phyloP scores from a whole-genome alignment of 53 echinoderm and acorn worm species.

The Hippasteria phrygiana region DNA sequence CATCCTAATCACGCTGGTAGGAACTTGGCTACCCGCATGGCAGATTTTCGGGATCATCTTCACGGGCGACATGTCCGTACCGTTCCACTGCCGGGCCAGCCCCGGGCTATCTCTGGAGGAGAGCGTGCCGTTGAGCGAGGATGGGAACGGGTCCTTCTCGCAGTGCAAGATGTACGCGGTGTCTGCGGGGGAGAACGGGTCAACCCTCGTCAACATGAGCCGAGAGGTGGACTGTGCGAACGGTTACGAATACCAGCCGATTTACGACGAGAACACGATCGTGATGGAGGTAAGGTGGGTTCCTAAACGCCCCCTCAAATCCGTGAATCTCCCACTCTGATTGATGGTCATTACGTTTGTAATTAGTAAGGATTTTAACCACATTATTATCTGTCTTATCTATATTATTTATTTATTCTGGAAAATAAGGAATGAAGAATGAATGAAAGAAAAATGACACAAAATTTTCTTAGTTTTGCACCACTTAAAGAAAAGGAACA shows the following conservation, averaged over 20 bases:
- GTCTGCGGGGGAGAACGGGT: slow-evolving; percentile 34
- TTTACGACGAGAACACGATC: slow-evolving; percentile 76
- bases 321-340: not conserved
- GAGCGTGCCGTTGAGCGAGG: slow-evolving; percentile 29
- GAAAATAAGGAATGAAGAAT: no score
- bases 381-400: no score
- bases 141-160: not conserved
- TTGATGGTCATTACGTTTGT: not conserved
- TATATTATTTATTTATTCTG: no score
- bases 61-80: slow-evolving; percentile 53
- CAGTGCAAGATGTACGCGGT: slow-evolving; percentile 64
- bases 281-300: slow-evolving; percentile 76
- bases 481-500: no score
- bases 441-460: no score
- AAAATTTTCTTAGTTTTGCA: no score
- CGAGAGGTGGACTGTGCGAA: slow-evolving; percentile 56
- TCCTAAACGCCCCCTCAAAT: not conserved
- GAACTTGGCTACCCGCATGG: slow-evolving; percentile 93
- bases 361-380: no score
- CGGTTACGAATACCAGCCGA: slow-evolving; percentile 65
- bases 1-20: slow-evolving; percentile 76
- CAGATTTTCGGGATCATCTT: slow-evolving; percentile 81
- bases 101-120: slow-evolving; percentile 38
- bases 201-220: slow-evolving; percentile 48
- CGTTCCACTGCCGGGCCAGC: slow-evolving; percentile 68